Conservation (phyloP, 2,797 vertebrate genomes). For the Lerista edwardsae region DNA sequence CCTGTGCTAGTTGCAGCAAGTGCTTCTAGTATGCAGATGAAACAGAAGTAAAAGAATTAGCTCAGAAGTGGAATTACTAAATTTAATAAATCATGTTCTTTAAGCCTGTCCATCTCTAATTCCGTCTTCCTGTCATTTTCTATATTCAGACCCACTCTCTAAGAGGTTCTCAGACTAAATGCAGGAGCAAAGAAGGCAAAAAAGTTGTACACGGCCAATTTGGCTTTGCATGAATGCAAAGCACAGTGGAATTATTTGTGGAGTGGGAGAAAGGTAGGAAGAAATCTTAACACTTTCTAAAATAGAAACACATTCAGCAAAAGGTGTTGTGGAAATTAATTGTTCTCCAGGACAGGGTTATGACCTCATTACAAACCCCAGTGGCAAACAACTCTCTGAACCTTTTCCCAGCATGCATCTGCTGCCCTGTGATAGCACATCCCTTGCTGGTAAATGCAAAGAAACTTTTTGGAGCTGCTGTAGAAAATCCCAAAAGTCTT, state of each 20-base stretch:
- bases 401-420: slow-evolving; percentile 39
- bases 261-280: slow-evolving; percentile 16
- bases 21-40: background rate
- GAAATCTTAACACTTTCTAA: slow-evolving; percentile 42
- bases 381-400: slow-evolving; percentile 42
- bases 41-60: background rate
- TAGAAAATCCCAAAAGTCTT: slow-evolving; percentile 23
- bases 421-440: slow-evolving; percentile 43
- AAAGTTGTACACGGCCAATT: slow-evolving; percentile 48
- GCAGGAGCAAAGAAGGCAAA: slow-evolving; percentile 32
- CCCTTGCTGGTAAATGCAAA: slow-evolving; percentile 48
- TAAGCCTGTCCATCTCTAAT: background rate
- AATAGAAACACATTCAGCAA: slow-evolving; percentile 53
- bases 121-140: slow-evolving; percentile 46
- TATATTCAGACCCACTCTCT: slow-evolving; percentile 34
- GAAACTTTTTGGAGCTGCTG: slow-evolving; percentile 35
- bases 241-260: slow-evolving; percentile 34
- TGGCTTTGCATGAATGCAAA: slow-evolving; percentile 57
- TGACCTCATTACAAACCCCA: slow-evolving; percentile 59
- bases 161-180: slow-evolving; percentile 47
- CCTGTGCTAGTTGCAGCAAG: background rate
- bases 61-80: background rate
- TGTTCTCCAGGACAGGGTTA: slow-evolving; percentile 59
- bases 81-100: background rate
- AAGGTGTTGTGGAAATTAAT: slow-evolving; percentile 63